Evolutionary conservation across 2,888 invertebrate species (phyloP), one percentile per base, ranked within the genome.

Genomic region (Athalia rosae): DNA sequence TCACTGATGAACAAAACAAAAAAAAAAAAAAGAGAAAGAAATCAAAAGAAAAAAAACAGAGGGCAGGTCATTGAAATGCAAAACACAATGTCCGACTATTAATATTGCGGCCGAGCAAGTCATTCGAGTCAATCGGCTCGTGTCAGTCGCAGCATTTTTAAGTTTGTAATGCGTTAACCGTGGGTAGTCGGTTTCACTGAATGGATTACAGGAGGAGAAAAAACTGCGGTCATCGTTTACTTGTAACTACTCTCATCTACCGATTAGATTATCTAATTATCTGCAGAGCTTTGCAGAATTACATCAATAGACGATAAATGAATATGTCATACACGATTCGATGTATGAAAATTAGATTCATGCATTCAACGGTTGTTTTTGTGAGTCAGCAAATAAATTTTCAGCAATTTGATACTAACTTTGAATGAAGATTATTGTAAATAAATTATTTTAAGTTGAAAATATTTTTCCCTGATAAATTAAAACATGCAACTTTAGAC

Each of bases 51-150:
- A 28, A 41, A 67, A 15, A 53, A 67, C 53, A 48, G 67, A 53
- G 67, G 67, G 67, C 67, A 67, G 67, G 67, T 67, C 67, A 67
- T 67, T 67, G 50, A 67, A 67, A 67, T 67, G 67, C 67, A 67
- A 67, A 67, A 50, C 53, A 67, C 67, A 53, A 15, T 67, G 28
- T 50, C 67, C 50, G 67, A 67, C 53, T 67, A 28, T 67, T 41
- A 67, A 67, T 67, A 67, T 67, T 48, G 67, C 67, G 67, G 67
- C 67, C 67, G 28, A 67, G 67, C 67, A 67, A 67, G 67, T 67
- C 67, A 67, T 67, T 67, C 67, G 67, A 67, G 67, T 67, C 67
- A 13, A 53, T 67, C 11, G 67, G 50, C 53, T n/a, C 7, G 9
- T 4, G 28, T 6, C 41, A 11, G 1, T 9, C 41, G 53, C 50